These are phyloP conservation scores for Scolopax bukidnonensis DNA, from an alignment of 2,797 vertebrate species.

Conservation along the genomic window DNA sequence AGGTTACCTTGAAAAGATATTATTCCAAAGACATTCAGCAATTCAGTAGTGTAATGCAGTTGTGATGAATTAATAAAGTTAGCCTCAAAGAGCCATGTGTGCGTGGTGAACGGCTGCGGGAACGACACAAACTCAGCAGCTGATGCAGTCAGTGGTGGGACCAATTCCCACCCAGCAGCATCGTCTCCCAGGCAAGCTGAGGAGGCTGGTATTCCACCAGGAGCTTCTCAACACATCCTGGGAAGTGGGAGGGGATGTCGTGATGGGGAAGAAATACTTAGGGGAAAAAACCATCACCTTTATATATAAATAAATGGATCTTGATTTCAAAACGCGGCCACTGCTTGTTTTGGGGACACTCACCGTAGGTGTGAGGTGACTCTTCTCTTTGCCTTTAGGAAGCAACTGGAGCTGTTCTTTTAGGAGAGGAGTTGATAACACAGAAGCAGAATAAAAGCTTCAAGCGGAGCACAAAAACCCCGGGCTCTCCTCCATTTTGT, in stretches of 20 bases:
- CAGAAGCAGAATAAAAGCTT: neutral
- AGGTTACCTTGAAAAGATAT: neutral
- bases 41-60: neutral
- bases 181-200: neutral
- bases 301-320: neutral
- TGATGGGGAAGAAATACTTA: neutral
- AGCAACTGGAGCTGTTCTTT: neutral
- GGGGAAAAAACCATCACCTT: neutral
- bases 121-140: fast-evolving
- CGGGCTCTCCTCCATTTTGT: neutral
- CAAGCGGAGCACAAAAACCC: neutral
- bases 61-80: neutral
- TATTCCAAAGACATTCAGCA: neutral
- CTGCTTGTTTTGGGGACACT: fast-evolving
- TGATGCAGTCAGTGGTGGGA: fast-evolving
- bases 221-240: neutral
- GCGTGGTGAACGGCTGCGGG: neutral
- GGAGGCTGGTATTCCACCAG: neutral
- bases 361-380: neutral
- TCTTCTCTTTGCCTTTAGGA: neutral
- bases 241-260: neutral
- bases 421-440: neutral
- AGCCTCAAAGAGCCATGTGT: neutral
- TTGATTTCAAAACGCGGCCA: neutral
- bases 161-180: neutral